Evolutionary conservation across 1,140 invertebrate genomes (phyloP).

Genomic region (Drosophila mauritiana): DNA sequence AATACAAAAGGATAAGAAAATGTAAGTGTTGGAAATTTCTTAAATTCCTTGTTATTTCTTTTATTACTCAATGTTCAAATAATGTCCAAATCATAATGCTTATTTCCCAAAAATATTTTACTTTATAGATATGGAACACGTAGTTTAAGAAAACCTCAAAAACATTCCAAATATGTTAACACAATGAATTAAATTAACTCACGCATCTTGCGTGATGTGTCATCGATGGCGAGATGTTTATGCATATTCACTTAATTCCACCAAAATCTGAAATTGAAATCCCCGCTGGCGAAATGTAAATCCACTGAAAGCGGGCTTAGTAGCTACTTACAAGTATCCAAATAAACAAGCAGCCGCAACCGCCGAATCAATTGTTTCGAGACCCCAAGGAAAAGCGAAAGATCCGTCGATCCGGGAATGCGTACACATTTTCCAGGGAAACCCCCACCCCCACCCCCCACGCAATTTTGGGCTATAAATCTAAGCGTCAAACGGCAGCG

Average conservation of each 20-base stretch:
- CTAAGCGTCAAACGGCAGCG: conserved; percentile 63
- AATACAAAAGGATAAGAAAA: too few species aligned
- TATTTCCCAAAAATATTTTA: too few species aligned
- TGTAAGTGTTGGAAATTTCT: too few species aligned
- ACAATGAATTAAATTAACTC: neutral
- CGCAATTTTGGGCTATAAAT: conserved; percentile 61
- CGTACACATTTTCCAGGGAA: neutral
- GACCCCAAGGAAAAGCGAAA: conserved; percentile 2
- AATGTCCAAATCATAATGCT: too few species aligned
- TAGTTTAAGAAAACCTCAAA: too few species aligned
- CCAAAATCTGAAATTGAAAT: conserved; percentile 25
- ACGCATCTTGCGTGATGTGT: neutral
- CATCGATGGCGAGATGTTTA: conserved; percentile 2
- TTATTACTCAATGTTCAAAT: too few species aligned
- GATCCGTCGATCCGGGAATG: neutral
- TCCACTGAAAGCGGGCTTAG: conserved; percentile 40
- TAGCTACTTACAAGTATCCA: conserved; percentile 71
- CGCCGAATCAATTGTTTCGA: conserved; percentile 49
- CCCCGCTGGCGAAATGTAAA: conserved; percentile 8
- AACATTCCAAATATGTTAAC: too few species aligned
- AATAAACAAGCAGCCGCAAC: conserved; percentile 69
- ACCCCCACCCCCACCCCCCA: conserved; percentile 5
- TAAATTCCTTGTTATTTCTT: too few species aligned
- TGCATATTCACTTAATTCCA: conserved; percentile 43
- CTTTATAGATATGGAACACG: too few species aligned